Evolutionary conservation across 2,113 vertebrate species (phyloP), one percentile per base, ranked within the genome.

Genomic region (Pluvianellus socialis): DNA sequence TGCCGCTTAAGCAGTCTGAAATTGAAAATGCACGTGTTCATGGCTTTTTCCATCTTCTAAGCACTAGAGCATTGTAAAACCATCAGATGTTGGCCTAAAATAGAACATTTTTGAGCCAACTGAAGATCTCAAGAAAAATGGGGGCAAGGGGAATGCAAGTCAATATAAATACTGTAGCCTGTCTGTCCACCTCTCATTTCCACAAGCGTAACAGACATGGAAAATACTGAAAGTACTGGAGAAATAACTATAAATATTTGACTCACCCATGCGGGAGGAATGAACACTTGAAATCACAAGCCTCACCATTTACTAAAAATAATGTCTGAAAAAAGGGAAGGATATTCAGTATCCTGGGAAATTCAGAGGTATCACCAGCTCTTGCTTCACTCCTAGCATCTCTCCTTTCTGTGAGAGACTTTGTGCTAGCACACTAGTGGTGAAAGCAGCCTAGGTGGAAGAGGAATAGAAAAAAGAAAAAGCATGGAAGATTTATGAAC

Each of bases 211-310:
- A 55, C 8, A 75, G 67, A 86, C 58, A 21, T 42, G 90, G 92
- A 92, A 97, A 96, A 91, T 79, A 90, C 23, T 89, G 87, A 75
- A 95, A 93, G 58, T 58, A 94, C 56, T 92, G 92, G 81, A 94
- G 92, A 92, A 96, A 80, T 77, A 89, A 63, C 94, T 92, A 88
- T 92, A 94, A 96, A 94, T 95, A 91, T 67, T 94, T 86, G 79
- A 73, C 79, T 94, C 22, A 28, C 50, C 63, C 42, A 8, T 9
- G 63, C 58, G 89, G 76, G 61, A 90, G 79, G 63, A 80, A 94
- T 92, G 91, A 94, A 52, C 66, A 33, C 35, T 88, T 73, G 50
- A 86, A 92, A 94, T 95, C 94, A 96, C 91, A 91, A 94, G 86
- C 76, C 59, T 88, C 56, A 58, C 79, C 71, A 80, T 84, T 86